phyloP scores from a whole-genome alignment of 1,140 invertebrate species.

The Tribolium castaneum region DNA sequence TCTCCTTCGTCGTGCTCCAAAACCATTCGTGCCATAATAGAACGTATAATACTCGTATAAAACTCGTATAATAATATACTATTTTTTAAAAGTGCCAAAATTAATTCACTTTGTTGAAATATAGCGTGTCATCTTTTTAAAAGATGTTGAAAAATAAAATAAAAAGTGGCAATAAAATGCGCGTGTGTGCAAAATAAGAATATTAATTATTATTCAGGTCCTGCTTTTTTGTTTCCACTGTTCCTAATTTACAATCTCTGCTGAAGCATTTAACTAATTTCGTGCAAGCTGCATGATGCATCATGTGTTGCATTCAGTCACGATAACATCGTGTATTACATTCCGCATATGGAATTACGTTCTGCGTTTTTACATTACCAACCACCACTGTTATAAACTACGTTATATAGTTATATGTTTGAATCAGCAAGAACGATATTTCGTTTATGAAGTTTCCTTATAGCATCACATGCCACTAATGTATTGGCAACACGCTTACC shows the following conservation, averaged over 20 bases:
- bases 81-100: no score
- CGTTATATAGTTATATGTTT: not conserved
- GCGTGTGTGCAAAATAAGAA: no score
- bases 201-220: no score
- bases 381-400: not conserved
- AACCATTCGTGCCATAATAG: no score
- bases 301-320: slow-evolving; percentile 12
- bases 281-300: slow-evolving; percentile 8
- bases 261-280: not conserved
- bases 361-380: not conserved
- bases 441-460: slow-evolving; percentile 22
- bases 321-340: slow-evolving; percentile 2
- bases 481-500: slow-evolving; percentile 33
- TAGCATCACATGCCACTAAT: slow-evolving; percentile 17
- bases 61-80: no score
- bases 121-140: no score
- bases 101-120: no score
- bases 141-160: no score
- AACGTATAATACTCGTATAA: no score
- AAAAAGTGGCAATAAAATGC: no score
- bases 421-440: slow-evolving; percentile 13
- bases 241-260: not conserved
- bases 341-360: slow-evolving; percentile 11
- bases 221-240: not conserved
- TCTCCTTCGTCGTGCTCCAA: no score